These are phyloP conservation scores for Plebejus melissa DNA, from an alignment of 2,888 invertebrate species.

Conservation along the genomic window DNA sequence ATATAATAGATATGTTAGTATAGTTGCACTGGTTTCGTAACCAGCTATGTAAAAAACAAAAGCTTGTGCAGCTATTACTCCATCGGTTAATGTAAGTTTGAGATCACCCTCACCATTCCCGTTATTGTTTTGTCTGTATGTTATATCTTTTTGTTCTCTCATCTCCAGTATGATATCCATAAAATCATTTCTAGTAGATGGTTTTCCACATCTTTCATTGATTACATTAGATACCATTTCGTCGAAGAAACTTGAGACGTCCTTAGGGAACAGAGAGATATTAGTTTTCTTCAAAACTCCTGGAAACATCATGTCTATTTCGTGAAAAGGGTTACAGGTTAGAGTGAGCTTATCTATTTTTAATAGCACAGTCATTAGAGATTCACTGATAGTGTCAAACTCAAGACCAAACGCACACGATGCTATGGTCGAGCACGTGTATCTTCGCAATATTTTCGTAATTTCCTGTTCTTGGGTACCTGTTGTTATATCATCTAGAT, in stretches of 20 bases:
- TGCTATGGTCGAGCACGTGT: constrained; percentile 20
- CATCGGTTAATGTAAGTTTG: constrained; percentile 49
- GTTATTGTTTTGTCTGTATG: constrained; percentile 32
- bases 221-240: constrained; percentile 20
- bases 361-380: neutral
- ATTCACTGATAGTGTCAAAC: constrained; percentile 19
- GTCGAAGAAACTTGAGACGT: constrained; percentile 21
- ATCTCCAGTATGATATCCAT: constrained; percentile 54
- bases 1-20: constrained; percentile 53
- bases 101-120: constrained; percentile 33
- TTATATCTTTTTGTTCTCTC: constrained; percentile 42
- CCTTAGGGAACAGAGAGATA: constrained; percentile 10
- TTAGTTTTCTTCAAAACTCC: constrained; percentile 23
- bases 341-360: constrained; percentile 22
- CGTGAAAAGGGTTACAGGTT: constrained; percentile 17
- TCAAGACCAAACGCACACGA: constrained; percentile 27
- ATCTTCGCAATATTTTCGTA: neutral
- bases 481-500: neutral
- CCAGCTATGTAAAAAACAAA: constrained; percentile 65
- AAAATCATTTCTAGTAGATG: constrained; percentile 50
- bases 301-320: constrained; percentile 30
- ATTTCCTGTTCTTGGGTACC: neutral
- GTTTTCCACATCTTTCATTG: constrained; percentile 45
- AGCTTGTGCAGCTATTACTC: constrained; percentile 56
- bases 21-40: constrained; percentile 64